Base-by-base conservation (phyloP, 2,888 invertebrate species). In the Augiades crinisus region DNA sequence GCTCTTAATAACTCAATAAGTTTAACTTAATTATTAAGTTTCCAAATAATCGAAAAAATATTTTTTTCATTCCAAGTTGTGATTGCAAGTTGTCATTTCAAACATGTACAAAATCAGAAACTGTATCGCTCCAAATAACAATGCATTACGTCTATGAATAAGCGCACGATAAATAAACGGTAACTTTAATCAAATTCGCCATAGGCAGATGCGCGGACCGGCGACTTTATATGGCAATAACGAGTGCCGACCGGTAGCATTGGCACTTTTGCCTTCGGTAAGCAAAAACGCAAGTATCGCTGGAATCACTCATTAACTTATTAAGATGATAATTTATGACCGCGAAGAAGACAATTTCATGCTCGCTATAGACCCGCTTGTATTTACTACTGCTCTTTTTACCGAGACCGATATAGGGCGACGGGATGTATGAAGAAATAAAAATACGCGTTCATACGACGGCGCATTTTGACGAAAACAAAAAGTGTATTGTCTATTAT, bases 131-230 rank as follows among this genome's bases (percentile, higher is more conserved):
- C 62, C 63, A 67, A 76, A 73, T 69, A 72, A 67, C 61, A 57
- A 63, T 59, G 58, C 55, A 63, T 66, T 56, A 67, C 68, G 21
- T 27, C 10, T 1, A 14, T 37, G 36, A 61, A 61, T 62, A 60
- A 60, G 60, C 54, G 53, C 63, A 58, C 67, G 66, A 79, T 84
- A 81, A 87, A 88, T 83, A 88, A 81, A 87, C 85, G 86, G 88
- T 81, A 83, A 79, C 71, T 81, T 81, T 87, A 87, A 88, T 88
- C 83, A 87, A 88, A 87, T 87, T 86, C 87, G 81, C 76, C 78
- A 78, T 76, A 81, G 81, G 88, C 88, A 89, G 88, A 87, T 88
- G 88, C 75, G 71, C 70, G 63, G 55, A 60, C 66, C 58, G 60
- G 65, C 58, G 66, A 61, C 70, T 83, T 71, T 78, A 80, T 86